A percentile compares a stretch with the other conserved stretches of the same genome.
Conservation (phyloP, 1,140 invertebrate genomes). For the Drosophila pruinosa region DNA sequence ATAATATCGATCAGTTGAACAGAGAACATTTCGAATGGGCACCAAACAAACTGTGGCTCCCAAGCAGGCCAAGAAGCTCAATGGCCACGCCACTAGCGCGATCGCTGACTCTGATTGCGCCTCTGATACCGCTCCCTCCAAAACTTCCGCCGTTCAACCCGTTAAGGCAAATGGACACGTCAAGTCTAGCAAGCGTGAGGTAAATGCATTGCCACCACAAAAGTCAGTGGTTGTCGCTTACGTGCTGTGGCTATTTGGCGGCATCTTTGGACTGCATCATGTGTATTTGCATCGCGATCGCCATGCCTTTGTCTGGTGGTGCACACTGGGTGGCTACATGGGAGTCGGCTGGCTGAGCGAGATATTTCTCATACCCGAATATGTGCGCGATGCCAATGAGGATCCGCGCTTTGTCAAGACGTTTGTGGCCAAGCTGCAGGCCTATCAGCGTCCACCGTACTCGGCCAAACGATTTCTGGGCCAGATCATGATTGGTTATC, state of each 20-base stretch:
- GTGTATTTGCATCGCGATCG: slow-evolving; percentile 93
- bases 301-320: slow-evolving; percentile 95
- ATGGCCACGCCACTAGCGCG: not conserved
- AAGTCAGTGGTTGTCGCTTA: slow-evolving; percentile 91
- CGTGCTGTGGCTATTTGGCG: slow-evolving; percentile 93
- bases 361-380: slow-evolving; percentile 92
- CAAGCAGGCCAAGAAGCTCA: slow-evolving; percentile 4
- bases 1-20: too few species aligned
- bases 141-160: not conserved
- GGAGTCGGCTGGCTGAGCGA: slow-evolving; percentile 94
- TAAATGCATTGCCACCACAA: slow-evolving; percentile 65
- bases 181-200: not conserved
- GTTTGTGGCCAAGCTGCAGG: slow-evolving; percentile 86
- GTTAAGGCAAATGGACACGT: slow-evolving; percentile 7
- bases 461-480: slow-evolving; percentile 90
- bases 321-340: slow-evolving; percentile 92
- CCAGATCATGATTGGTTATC: slow-evolving; percentile 89
- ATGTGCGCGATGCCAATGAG: slow-evolving; percentile 94
- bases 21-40: slow-evolving; percentile 54
- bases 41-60: slow-evolving; percentile 48
- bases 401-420: slow-evolving; percentile 88
- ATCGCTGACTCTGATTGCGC: too few species aligned
- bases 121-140: not conserved
- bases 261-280: slow-evolving; percentile 94
- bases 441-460: slow-evolving; percentile 90